phyloP scores from a whole-genome alignment of 2,113 vertebrate species.

The Centropus unirufus region DNA sequence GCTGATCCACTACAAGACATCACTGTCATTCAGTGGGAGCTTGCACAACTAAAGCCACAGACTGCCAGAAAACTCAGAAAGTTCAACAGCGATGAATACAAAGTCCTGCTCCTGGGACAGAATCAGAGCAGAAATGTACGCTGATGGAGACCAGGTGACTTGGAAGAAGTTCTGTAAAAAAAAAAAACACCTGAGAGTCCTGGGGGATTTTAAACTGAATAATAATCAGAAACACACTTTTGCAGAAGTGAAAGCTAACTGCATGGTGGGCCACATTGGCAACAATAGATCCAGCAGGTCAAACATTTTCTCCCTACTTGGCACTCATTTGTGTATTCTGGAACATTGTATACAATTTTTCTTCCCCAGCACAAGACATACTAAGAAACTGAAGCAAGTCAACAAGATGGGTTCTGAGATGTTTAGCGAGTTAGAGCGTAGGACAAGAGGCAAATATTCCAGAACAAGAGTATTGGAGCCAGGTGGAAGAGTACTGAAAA shows the following conservation, averaged over 20 bases:
- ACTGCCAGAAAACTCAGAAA: neutral
- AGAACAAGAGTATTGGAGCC: neutral
- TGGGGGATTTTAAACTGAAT: neutral
- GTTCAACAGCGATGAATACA: neutral
- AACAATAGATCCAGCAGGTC: neutral
- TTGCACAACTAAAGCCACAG: accelerated
- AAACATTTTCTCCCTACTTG: neutral
- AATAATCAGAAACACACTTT: neutral
- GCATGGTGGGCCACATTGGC: neutral
- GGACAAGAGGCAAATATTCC: neutral
- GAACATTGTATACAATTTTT: neutral
- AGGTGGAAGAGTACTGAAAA: neutral
- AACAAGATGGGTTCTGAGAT: neutral
- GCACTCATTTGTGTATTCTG: neutral
- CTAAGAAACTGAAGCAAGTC: neutral
- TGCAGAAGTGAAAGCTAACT: neutral
- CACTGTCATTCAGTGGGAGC: neutral
- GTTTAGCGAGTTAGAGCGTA: neutral
- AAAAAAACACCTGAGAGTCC: neutral
- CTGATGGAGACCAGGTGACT: neutral
- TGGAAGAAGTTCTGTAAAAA: neutral
- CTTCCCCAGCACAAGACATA: neutral
- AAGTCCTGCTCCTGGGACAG: neutral
- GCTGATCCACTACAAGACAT: neutral
- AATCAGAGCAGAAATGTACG: neutral